A percentile compares a stretch with the other conserved stretches of the same genome.
These are phyloP conservation scores for Adela reaumurella DNA, from an alignment of 2,888 invertebrate genomes.

Conservation along the genomic window DNA sequence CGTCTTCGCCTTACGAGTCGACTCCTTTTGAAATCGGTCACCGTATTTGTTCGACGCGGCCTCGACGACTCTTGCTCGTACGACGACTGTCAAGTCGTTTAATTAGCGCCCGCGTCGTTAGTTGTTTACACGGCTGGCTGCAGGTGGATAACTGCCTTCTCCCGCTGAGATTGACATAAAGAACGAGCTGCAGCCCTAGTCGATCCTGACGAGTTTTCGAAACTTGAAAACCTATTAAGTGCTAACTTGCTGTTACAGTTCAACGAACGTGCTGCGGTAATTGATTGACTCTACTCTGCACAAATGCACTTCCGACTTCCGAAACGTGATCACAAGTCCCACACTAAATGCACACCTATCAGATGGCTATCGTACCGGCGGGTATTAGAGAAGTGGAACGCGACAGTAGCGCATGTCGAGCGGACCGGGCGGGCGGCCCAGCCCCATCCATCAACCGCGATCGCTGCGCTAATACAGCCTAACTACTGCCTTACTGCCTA, in stretches of 20 bases:
- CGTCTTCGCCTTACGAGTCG: not conserved
- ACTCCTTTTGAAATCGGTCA: not conserved
- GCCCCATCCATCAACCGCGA: not conserved
- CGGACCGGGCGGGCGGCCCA: not conserved
- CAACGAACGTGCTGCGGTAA: no score
- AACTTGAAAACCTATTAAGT: no score
- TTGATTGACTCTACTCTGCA: no score
- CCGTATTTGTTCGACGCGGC: not conserved
- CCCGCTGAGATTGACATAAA: no score
- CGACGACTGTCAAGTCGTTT: not conserved
- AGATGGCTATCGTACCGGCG: no score
- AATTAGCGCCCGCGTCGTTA: not conserved
- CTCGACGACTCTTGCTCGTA: not conserved
- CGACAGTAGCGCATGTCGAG: not conserved
- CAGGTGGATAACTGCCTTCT: no score
- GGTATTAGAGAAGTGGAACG: not conserved
- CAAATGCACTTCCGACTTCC: no score
- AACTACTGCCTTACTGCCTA: not conserved
- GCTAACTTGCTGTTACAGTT: no score
- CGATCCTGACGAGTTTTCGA: no score
- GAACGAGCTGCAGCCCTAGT: no score
- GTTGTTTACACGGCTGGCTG: not conserved
- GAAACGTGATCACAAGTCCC: no score
- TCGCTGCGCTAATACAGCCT: not conserved
- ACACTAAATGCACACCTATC: no score